These are phyloP conservation scores for Ptilodon capucinus DNA, from an alignment of 2,888 invertebrate species.

Conservation along the genomic window DNA sequence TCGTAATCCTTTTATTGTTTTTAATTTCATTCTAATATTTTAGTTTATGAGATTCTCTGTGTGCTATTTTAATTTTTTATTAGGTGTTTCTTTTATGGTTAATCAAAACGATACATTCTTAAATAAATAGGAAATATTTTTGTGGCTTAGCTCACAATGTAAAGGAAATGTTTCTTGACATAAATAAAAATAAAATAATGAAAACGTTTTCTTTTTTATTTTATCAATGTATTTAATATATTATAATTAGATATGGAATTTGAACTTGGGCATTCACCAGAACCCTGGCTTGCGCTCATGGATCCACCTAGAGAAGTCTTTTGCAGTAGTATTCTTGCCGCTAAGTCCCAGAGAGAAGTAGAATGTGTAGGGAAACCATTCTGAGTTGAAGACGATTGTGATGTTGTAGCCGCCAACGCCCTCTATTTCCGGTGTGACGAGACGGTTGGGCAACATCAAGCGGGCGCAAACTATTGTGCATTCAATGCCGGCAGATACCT, in stretches of 20 bases:
- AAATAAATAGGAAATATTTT: too few species aligned
- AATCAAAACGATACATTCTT: too few species aligned
- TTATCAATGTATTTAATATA: neutral
- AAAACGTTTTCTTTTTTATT: neutral
- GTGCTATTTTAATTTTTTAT: too few species aligned
- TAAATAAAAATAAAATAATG: neutral
- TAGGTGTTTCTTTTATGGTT: too few species aligned
- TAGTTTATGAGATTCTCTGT: neutral
- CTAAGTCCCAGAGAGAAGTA: slow-evolving; percentile 54
- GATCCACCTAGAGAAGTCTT: slow-evolving; percentile 42
- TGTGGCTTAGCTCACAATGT: too few species aligned
- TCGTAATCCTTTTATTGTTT: neutral
- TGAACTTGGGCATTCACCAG: slow-evolving; percentile 32
- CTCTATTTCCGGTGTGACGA: slow-evolving; percentile 40
- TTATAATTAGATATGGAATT: neutral
- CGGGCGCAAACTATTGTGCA: slow-evolving; percentile 62
- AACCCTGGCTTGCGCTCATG: slow-evolving; percentile 45
- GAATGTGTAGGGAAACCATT: slow-evolving; percentile 60
- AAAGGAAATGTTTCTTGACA: too few species aligned
- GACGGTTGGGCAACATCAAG: slow-evolving; percentile 55
- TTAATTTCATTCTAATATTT: too few species aligned
- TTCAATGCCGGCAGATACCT: slow-evolving; percentile 68
- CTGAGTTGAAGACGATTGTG: slow-evolving; percentile 46
- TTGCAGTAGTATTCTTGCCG: slow-evolving; percentile 50
- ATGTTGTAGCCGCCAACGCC: slow-evolving; percentile 69